phyloP scores from a whole-genome alignment of 2,797 vertebrate genomes.

The Urosaurus nigricauda region DNA sequence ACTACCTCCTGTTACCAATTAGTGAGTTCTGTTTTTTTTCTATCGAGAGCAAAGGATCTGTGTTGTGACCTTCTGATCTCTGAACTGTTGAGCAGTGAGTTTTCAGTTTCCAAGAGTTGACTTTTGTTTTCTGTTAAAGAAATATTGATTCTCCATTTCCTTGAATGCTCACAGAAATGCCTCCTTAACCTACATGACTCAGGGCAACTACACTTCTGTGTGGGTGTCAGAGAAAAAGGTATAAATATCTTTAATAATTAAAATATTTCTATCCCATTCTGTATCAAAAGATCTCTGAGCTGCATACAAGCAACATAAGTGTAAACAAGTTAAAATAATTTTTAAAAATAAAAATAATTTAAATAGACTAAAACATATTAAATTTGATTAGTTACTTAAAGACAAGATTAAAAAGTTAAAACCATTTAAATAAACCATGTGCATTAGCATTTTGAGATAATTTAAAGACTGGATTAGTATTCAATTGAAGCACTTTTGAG shows the following conservation, averaged over 20 bases:
- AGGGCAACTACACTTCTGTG: background rate
- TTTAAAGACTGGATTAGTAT: no score
- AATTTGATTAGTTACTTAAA: no score
- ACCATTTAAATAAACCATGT: no score
- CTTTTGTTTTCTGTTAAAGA: constrained; percentile 11
- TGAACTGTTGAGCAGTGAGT: accelerated
- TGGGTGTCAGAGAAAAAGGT: background rate
- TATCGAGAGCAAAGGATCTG: background rate
- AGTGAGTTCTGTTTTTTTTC: background rate
- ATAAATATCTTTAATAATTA: background rate
- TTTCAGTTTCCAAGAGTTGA: background rate
- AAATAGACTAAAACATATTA: no score
- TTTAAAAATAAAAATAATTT: no score
- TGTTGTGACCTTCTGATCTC: background rate
- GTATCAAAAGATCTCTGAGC: no score
- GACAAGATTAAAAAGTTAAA: no score
- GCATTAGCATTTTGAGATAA: no score
- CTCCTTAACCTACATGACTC: background rate
- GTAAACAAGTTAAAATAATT: no score
- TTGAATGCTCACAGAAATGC: background rate
- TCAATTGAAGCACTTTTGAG: no score
- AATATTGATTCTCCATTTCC: background rate
- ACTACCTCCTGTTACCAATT: background rate
- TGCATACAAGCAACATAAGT: no score
- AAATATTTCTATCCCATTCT: no score